Evolutionary conservation across 2,888 invertebrate genomes (phyloP), one percentile per base, ranked within the genome.

Genomic region (Calliphora vomitoria): DNA sequence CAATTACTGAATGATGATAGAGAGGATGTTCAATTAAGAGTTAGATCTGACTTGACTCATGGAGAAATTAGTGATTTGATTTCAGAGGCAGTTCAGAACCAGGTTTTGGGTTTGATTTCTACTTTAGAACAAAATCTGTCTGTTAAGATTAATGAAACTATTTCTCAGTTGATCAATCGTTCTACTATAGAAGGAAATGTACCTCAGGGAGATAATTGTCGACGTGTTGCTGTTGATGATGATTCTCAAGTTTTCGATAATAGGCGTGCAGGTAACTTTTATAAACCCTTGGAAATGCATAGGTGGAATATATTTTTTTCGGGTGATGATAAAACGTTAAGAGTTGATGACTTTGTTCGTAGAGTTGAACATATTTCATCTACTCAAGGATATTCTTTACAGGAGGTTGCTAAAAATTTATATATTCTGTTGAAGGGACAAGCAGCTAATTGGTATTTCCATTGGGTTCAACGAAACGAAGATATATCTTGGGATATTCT

Each of bases 371-470:
- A 58, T 58, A 58, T 58, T 58, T 18, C 58, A 58, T 8, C 18
- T 58, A 13, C 58, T 58, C 58, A 58, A 8, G 58, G 10, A 20
- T 8, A 13, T 58, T 20, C 58, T 5, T 58, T 58, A 11, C 5
- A 58, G 38, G 64, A 66, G 18, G 18, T 66, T n/a, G 64, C 38
- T 41, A 38, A 66, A 13, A 66, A 66, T 66, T 18, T 66, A 3
- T 66, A 38, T 41, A 66, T 66, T 41, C 11, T 66, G 0, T 15
- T 41, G 41, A 41, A 41, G 11, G 41, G 41, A 41, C 41, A 41
- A 41, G 41, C 41, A 11, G 41, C 41, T 10, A 18, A 66, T 11
- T n/a, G 64, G 64, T 41, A 66, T 41, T 66, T 66, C 18, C 64
- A 66, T 8, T 66, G 64, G 64, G 18, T 66, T 38, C 58, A 18